These are phyloP conservation scores for Monomorium pharaonis DNA, from an alignment of 1,140 invertebrate species.

Conservation along the genomic window DNA sequence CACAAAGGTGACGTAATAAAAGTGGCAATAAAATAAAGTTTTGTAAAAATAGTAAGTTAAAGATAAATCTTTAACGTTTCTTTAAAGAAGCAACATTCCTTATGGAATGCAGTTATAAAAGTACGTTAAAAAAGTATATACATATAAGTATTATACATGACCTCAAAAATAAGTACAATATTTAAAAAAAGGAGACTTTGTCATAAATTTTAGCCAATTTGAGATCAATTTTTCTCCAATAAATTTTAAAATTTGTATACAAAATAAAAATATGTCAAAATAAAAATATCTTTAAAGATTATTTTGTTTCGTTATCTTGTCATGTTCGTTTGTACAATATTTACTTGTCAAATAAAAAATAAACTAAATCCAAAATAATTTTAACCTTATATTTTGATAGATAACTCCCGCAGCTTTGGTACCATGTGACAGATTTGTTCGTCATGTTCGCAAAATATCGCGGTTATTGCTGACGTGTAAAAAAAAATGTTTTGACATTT, in stretches of 20 bases:
- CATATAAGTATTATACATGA: no score
- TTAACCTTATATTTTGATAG: constrained; percentile 34
- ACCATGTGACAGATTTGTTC: constrained; percentile 28
- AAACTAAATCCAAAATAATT: constrained; percentile 33
- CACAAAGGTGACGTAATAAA: not conserved
- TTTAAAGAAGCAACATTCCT: not conserved
- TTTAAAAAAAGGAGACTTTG: not conserved
- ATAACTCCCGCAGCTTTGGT: constrained; percentile 1
- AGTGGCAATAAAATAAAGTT: constrained; percentile 1
- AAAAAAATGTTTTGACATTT: constrained; percentile 47
- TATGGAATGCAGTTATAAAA: not conserved
- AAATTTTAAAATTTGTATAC: constrained; percentile 2
- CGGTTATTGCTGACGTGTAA: constrained; percentile 29
- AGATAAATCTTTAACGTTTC: not conserved
- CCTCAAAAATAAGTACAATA: not conserved
- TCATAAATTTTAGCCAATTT: not conserved
- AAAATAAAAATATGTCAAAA: not conserved
- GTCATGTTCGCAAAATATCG: constrained; percentile 38
- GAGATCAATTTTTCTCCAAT: not conserved
- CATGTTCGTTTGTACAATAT: not conserved
- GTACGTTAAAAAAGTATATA: not conserved
- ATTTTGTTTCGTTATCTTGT: constrained; percentile 8
- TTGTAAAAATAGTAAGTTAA: not conserved
- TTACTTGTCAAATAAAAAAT: constrained; percentile 40
- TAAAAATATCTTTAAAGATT: not conserved